Evolutionary conservation across 1,140 invertebrate genomes (phyloP).

Genomic region (Hyles euphorbiae): DNA sequence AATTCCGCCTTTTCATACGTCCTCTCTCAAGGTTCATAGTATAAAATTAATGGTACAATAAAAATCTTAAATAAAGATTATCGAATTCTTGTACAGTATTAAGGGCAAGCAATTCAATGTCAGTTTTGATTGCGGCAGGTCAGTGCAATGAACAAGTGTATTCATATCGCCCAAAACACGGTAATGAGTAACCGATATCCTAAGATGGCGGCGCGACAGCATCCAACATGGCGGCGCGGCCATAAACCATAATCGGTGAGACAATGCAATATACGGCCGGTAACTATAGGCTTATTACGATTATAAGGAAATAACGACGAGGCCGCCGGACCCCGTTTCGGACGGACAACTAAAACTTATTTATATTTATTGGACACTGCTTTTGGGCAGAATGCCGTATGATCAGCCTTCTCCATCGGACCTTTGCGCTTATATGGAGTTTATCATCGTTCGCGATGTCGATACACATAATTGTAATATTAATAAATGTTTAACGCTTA

Average conservation of each 20-base stretch:
- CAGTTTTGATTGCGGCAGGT: conserved; percentile 28
- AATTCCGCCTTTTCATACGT: no score
- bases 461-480: conserved; percentile 31
- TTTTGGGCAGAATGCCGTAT: conserved; percentile 35
- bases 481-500: conserved; percentile 13
- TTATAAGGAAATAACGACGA: conserved; percentile 53
- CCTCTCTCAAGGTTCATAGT: no score
- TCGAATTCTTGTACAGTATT: not conserved
- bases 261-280: conserved; percentile 45
- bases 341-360: conserved; percentile 31
- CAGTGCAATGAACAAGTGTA: conserved; percentile 36
- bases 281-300: conserved; percentile 49
- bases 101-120: conserved; percentile 2
- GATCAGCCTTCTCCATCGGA: conserved; percentile 14
- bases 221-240: conserved; percentile 30
- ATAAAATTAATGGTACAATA: no score
- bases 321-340: conserved; percentile 22
- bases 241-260: conserved; percentile 37
- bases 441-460: conserved; percentile 19
- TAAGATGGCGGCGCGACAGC: conserved; percentile 32
- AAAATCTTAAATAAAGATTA: no score
- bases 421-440: conserved; percentile 31
- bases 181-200: conserved; percentile 39
- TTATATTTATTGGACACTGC: conserved; percentile 47
- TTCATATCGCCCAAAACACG: conserved; percentile 41